A percentile compares a stretch with the other conserved stretches of the same genome.
phyloP scores from a whole-genome alignment of 2,888 invertebrate species.

The Frankliniella intonsa region DNA sequence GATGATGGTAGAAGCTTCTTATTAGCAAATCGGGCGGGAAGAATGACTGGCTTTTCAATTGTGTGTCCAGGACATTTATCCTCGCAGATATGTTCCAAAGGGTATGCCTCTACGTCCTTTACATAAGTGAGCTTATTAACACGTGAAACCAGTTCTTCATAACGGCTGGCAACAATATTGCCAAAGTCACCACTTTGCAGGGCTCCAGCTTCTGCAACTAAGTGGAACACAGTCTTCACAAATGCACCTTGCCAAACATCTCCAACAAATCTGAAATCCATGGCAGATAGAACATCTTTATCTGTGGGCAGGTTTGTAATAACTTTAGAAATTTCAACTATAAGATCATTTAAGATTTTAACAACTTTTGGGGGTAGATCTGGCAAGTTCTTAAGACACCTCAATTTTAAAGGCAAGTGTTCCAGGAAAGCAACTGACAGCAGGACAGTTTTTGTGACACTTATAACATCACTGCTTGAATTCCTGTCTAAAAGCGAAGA shows the following conservation, averaged over 20 bases:
- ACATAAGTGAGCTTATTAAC: conserved; percentile 23
- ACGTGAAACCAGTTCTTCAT: background rate
- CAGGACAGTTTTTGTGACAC: background rate
- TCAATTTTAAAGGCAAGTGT: background rate
- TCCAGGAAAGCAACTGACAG: background rate
- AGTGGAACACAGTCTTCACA: background rate
- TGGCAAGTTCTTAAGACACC: background rate
- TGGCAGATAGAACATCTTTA: background rate
- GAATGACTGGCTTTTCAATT: background rate
- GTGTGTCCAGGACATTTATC: background rate
- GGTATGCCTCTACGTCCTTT: background rate
- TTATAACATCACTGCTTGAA: background rate
- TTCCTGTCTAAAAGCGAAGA: background rate
- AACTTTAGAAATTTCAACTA: background rate
- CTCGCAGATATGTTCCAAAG: background rate
- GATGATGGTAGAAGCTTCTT: background rate
- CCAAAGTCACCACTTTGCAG: background rate
- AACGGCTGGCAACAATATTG: background rate
- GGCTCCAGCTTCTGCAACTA: background rate
- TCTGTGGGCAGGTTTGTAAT: background rate
- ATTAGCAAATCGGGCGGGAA: background rate
- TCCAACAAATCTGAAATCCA: conserved; percentile 16
- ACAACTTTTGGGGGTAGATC: background rate
- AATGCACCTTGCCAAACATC: conserved; percentile 31
- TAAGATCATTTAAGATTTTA: background rate